Percentiles rank a stretch among this genome's conserved stretches.
phyloP scores from a whole-genome alignment of 2,113 vertebrate species.

The Tragulus kanchil region DNA sequence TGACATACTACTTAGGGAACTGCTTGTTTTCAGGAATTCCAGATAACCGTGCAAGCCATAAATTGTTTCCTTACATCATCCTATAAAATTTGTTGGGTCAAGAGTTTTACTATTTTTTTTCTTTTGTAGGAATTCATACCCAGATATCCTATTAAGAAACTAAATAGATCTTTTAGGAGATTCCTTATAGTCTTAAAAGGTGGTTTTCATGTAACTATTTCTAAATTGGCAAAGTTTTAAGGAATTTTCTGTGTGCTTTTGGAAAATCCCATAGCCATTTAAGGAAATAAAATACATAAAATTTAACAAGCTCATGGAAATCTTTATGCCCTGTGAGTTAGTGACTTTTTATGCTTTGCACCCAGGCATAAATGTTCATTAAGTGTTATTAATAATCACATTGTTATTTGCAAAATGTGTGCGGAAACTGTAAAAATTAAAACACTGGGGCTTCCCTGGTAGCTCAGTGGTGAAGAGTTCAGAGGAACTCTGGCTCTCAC shows the following conservation, averaged over 20 bases:
- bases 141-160: conserved; percentile 35
- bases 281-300: conserved; percentile 75
- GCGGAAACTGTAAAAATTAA: conserved; percentile 44
- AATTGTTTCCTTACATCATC: conserved; percentile 31
- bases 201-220: conserved; percentile 64
- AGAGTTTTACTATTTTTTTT: background rate
- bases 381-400: conserved; percentile 44
- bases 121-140: conserved; percentile 20
- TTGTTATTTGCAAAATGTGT: conserved; percentile 47
- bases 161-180: background rate
- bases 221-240: conserved; percentile 65
- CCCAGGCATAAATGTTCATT: conserved; percentile 42
- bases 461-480: too few relatives aligned
- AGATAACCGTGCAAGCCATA: conserved; percentile 55
- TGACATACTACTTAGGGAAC: background rate
- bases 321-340: conserved; percentile 55
- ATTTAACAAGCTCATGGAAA: conserved; percentile 72
- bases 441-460: background rate
- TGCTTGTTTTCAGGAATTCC: conserved; percentile 42
- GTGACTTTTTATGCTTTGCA: conserved; percentile 41
- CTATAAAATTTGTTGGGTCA: conserved; percentile 26
- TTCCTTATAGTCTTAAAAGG: conserved; percentile 46
- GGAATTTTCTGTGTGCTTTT: conserved; percentile 71
- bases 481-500: too few relatives aligned
- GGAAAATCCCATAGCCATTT: conserved; percentile 64